Base-by-base conservation (phyloP, 1,140 invertebrate genomes). In the Heliconius melpomene region DNA sequence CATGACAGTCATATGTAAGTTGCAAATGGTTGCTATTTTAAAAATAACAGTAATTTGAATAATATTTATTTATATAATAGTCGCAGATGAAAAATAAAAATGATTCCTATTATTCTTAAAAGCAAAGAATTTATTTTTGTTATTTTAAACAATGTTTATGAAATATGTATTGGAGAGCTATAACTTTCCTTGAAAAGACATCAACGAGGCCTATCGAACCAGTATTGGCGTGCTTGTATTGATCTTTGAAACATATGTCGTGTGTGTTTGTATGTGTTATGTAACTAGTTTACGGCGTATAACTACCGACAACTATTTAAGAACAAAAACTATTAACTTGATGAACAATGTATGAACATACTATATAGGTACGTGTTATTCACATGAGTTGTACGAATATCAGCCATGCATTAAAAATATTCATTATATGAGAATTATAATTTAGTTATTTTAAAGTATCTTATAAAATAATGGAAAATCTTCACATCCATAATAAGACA, bases 101-200 rank as follows among this genome's bases (percentile, higher is more conserved):
- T 23, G 2, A n/a, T 9, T n/a, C 2, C 7, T 7, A 20, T 18
- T 6, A 52, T 52, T 18, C 50, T 52, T 20, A 20, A 52, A 52
- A 20, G 2, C 50, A 52, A 52, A 20, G 18, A 18, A 46, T 46
- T 46, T 20, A 32, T 18, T 52, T 52, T 52, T 18, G 50, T 20
- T 6, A 7, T 52, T 52, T 20, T 20, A 52, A 52, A 52, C 16
- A 18, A 52, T 52, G 18, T 52, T 52, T 52, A 72, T 72, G 18
- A 32, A 38, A 26, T 36, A 26, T 72, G 13, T 50, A 52, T n/a
- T 6, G 23, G 20, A 74, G 38, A 52, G 20, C 50, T 72, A 72
- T 8, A n/a, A 73, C 66, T 75, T 79, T 54, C 82, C 77, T 89
- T 80, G 26, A 89, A 88, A 89, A 89, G 88, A 89, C 88, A 84